Evolutionary conservation across 2,797 vertebrate species (phyloP), one percentile per base, ranked within the genome.

Genomic region (Macropodus opercularis): DNA sequence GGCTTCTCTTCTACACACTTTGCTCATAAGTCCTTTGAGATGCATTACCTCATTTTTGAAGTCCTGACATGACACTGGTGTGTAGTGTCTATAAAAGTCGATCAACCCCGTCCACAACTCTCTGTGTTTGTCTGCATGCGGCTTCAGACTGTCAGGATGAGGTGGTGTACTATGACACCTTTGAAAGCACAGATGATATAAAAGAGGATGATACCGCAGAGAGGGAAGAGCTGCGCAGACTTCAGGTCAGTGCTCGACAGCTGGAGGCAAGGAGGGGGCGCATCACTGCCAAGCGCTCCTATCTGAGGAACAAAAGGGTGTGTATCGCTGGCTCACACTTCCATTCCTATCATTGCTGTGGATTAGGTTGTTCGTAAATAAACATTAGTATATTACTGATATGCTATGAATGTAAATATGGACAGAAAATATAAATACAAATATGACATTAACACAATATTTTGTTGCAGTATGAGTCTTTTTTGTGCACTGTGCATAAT

Each of bases 81-180:
- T 36, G 27, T 2, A 10, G 9, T 42, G 31, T 24, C 8, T 38
- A 19, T 70, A 14, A 24, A 26, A n/a, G 34, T 43, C 4, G 32
- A 39, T 5, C 11, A 22, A 6, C 27, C 15, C 11, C 11, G 29
- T 17, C 32, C 1, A 19, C 6, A 35, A 21, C 7, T 40, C 9
- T 12, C 3, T 21, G 11, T 62, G 38, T 55, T n/a, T 38, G 15
- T 64, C n/a, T 47, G 2, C 23, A 3, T 80, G 53, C 78, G 57
- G 60, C 66, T 75, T 53, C 88, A 99, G 97, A 98, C 83, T 93
- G 90, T 79, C 95, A 93, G 90, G 95, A 98, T 64, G 96, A 98
- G 87, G 96, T 99, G 72, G 95, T 98, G 1, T 99, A 99, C 77
- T 98, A 98, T n/a, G 97, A 99, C 85, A 96, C 97, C 32, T 98